Conservation (phyloP, 2,797 vertebrate species). For the Anisognathus igniventris region DNA sequence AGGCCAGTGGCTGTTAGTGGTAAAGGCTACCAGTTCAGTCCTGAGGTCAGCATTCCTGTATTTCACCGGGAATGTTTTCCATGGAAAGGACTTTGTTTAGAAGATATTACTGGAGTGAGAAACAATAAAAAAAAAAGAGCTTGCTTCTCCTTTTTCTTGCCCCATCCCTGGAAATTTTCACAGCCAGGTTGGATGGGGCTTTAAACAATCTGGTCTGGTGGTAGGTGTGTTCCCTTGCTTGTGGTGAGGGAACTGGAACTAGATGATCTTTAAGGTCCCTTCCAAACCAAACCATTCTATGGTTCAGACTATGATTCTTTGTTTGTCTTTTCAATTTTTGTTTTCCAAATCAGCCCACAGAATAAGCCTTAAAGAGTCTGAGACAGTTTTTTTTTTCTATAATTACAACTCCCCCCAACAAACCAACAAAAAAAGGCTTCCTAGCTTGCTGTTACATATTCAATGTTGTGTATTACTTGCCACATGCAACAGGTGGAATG, state of each 20-base stretch:
- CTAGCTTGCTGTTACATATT: fast-evolving
- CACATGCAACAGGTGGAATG: not conserved
- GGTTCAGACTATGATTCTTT: not conserved
- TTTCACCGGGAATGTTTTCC: not conserved
- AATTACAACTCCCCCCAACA: too few species aligned
- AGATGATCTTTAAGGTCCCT: not conserved
- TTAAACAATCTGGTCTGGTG: not conserved
- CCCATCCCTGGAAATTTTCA: not conserved
- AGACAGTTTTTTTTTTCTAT: not conserved
- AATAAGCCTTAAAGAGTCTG: not conserved
- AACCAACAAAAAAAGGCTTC: not conserved
- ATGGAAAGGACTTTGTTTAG: not conserved
- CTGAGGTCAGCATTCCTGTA: not conserved
- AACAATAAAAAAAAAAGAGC: not conserved
- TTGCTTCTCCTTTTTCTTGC: not conserved
- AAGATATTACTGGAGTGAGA: not conserved
- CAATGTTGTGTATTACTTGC: not conserved
- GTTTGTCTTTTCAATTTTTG: not conserved
- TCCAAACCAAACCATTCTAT: not conserved
- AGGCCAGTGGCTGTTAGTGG: not conserved
- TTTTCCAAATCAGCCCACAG: not conserved
- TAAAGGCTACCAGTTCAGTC: not conserved
- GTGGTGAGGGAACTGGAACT: not conserved
- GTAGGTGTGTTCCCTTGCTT: not conserved
- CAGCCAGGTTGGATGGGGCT: not conserved